Base-by-base conservation (phyloP, 2,113 vertebrate species). In the Erinaceus europaeus region DNA sequence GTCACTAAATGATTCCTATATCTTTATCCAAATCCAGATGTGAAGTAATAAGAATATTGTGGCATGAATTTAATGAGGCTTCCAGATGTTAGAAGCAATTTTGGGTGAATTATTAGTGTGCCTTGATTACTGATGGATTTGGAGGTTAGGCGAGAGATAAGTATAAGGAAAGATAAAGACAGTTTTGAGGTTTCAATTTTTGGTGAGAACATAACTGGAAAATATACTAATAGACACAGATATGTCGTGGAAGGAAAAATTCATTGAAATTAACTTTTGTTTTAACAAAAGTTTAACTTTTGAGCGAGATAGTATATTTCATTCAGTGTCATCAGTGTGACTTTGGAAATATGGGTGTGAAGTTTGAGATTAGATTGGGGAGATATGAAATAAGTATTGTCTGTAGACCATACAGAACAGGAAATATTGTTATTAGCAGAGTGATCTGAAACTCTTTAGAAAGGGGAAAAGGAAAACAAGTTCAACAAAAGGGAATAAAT, bases 31-130 rank as follows among this genome's bases (percentile, higher is more conserved):
- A 90, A 87, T 89, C 57, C 68, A 93, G 18, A 82, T 79, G 38
- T 84, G n/a, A 65, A 29, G 23, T 67, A 88, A 64, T 74, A 82
- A 86, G 32, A 9, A 46, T 20, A 53, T 32, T 78, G 9, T 34
- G 4, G 9, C 53, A 68, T 46, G 36, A 67, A 64, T 65, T 36
- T 32, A 52, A 81, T 64, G 9, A 23, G 53, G 76, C 32, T 86
- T 59, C 18, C 71, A 94, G 59, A 78, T 79, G 29, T 73, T 14
- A 89, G 53, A 72, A 53, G 25, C 36, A 67, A 80, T 77, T 83
- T 76, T 73, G 44, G 76, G 44, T 86, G 55, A 87, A 48, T 88
- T 86, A 90, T 50, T 86, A 80, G 38, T 25, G 79, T 71, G 27
- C 17, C 53, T 90, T 89, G 23, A 84, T 73, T 88, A 52, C 36